These are phyloP conservation scores for Nemurella pictetii DNA, from an alignment of 2,888 invertebrate genomes.

Conservation along the genomic window DNA sequence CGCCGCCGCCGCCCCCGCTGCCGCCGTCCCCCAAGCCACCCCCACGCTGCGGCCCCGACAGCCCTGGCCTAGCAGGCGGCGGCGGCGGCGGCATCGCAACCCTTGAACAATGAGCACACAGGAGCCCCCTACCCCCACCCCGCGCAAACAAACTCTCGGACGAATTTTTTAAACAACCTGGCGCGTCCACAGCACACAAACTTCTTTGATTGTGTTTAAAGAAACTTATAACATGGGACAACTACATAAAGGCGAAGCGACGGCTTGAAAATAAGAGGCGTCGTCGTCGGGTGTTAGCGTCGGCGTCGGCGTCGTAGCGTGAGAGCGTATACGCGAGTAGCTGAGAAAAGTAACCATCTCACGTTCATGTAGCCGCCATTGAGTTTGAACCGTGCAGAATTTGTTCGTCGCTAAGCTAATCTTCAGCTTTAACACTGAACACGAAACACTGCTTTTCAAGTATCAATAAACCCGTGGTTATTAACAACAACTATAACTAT, in stretches of 20 bases:
- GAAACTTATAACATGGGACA: conserved; percentile 21
- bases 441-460: no score
- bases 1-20: not conserved
- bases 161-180: conserved; percentile 30
- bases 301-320: not conserved
- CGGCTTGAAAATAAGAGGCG: conserved; percentile 20
- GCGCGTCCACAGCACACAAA: conserved; percentile 15
- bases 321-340: not conserved
- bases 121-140: not conserved
- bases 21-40: not conserved
- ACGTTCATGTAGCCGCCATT: no score
- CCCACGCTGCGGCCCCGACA: no score
- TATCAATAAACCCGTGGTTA: no score
- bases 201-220: conserved; percentile 31
- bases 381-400: no score
- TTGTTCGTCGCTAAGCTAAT: no score
- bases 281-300: not conserved
- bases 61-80: not conserved
- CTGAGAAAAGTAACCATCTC: not conserved
- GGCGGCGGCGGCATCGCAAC: not conserved
- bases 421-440: no score
- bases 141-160: not conserved
- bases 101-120: conserved; percentile 26
- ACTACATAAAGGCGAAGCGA: conserved; percentile 26
- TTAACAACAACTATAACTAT: no score